Evolutionary conservation across 2,113 vertebrate genomes (phyloP), one percentile per base, ranked within the genome.

Genomic region (Embiotoca jacksoni): DNA sequence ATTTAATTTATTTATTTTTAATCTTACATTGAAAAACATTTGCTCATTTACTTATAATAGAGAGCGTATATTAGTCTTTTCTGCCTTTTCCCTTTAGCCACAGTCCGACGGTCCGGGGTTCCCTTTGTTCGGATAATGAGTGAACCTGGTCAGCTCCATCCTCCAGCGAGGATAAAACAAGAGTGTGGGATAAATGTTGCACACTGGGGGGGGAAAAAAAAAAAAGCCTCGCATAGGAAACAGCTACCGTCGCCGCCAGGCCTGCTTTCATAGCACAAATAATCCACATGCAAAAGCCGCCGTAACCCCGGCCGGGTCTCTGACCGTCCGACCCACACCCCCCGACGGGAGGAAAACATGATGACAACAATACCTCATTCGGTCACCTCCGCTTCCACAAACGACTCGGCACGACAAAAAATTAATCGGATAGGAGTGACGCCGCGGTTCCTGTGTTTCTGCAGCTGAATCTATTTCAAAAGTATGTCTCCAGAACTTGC

Each of bases 281-380:
- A 54, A 59, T 23, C 58, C 44, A 5, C 55, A 66, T 37, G 80
- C 55, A 46, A 8, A 78, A 23, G 23, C 23, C 23, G 68, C 49
- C 10, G n/a, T 69, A 60, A 69, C 67, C 68, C 79, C 66, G 59
- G 67, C 66, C 65, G 70, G 81, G 79, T 84, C 75, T 44, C 71
- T 78, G 64, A 74, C 80, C 78, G 85, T 61, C 82, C 73, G 81
- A 86, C 91, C 78, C 87, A 72, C 89, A 71, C 87, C 75, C 79
- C 85, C 84, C 61, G 72, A 71, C 82, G 33, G 66, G 70, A 87
- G 72, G 86, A 89, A 85, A 89, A 93, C 86, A 93, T 78, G 61
- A 88, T 86, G 83, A 92, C 86, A 91, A 92, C 85, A 91, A 89
- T 94, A 96, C 96, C 96, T 97, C 96, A 97, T 96, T 96, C 95